Conservation (phyloP, 1,140 invertebrate species). For the Acyrthosiphon pisum region DNA sequence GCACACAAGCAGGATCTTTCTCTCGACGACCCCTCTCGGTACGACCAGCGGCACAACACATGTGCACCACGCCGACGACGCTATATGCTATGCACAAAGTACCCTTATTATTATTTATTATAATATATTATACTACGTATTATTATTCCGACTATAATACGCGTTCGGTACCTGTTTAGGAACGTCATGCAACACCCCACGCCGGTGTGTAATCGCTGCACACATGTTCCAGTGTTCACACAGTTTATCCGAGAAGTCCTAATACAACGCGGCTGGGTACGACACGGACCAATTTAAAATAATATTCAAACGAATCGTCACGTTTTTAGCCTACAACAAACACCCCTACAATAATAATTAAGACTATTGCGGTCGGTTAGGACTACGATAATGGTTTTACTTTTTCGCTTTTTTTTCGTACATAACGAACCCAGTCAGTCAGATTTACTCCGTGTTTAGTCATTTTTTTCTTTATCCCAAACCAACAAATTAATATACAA, state of each 20-base stretch:
- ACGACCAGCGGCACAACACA: neutral
- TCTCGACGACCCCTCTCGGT: neutral
- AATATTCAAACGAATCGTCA: conserved; percentile 1
- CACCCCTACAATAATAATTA: neutral
- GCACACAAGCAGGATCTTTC: conserved; percentile 15
- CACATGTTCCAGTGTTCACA: conserved; percentile 11
- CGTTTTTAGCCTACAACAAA: neutral
- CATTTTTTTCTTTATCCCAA: neutral
- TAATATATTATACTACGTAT: neutral
- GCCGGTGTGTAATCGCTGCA: neutral
- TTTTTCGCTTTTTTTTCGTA: no score
- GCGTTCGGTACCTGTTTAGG: conserved; percentile 32
- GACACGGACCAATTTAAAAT: neutral
- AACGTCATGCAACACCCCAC: conserved; percentile 34
- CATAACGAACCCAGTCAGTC: neutral
- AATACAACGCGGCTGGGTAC: neutral
- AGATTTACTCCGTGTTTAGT: neutral
- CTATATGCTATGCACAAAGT: neutral
- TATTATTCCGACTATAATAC: neutral
- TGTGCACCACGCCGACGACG: neutral
- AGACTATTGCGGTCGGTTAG: neutral
- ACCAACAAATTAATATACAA: no score
- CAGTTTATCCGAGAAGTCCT: neutral
- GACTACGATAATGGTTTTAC: neutral
- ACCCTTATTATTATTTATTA: conserved; percentile 44